Base-by-base conservation (phyloP, 2,888 invertebrate genomes). In the Perdita meconis region DNA sequence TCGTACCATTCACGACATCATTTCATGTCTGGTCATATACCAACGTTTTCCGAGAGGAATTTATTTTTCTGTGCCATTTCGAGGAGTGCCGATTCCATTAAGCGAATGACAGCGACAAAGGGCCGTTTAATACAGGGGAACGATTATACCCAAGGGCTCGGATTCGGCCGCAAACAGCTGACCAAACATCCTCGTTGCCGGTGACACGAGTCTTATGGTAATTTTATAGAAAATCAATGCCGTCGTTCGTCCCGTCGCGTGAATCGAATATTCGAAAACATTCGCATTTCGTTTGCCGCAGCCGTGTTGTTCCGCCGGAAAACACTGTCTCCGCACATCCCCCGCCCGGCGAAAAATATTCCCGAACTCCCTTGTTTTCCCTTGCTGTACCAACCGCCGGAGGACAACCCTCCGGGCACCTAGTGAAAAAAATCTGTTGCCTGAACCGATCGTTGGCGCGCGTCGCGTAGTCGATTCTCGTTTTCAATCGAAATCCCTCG, bases 141-240 rank as follows among this genome's bases (percentile, higher is more conserved):
- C 30, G 64, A 70, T 66, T 66, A 61, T 70, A 55, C 56, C 63
- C 34, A 61, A 53, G 44, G 44, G 51, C 42, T 40, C 36, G 55
- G 36, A 19, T n/a, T n/a, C 50, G 44, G 47, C 56, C 55, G 56
- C 63, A 47, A 80, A 82, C 65, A 71, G 68, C 74, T 82, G 82
- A 80, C 76, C 80, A 82, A 82, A 77, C 76, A 79, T 47, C 42
- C 59, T 44, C 65, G 69, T 61, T 56, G 70, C 70, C 72, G 71
- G 72, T 77, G 85, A 84, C 83, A 74, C 79, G 75, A 83, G 70
- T 82, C 73, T 75, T 65, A 75, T 89, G 89, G 83, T 89, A 89
- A 89, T 89, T 88, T 88, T 87, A 89, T 87, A 72, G 88, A 81
- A 89, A 88, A 89, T 89, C 89, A 78, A 89, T 89, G 80, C 53